Evolutionary conservation across 2,113 vertebrate species (phyloP).

Genomic region (Oplegnathus fasciatus): DNA sequence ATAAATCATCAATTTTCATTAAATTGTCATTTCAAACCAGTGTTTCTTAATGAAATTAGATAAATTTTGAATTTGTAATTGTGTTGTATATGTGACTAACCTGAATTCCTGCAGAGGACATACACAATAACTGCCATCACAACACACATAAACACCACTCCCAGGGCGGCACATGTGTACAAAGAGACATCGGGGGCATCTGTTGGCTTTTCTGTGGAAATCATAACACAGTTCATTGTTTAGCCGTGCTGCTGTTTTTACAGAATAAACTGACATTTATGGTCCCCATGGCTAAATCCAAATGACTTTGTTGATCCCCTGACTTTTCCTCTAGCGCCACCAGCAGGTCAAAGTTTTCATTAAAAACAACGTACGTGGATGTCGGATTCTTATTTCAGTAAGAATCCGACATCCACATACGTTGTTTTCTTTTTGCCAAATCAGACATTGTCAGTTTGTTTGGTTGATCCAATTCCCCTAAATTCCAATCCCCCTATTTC

Average conservation of each 20-base stretch:
- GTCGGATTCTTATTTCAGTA: too few relatives aligned
- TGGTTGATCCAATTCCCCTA: neutral
- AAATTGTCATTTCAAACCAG: neutral
- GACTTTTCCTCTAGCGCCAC: neutral
- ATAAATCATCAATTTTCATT: too few relatives aligned
- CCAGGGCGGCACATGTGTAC: neutral
- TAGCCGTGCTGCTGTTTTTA: neutral
- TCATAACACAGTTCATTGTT: conserved; percentile 9
- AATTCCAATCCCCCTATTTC: too few relatives aligned
- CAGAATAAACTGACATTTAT: too few relatives aligned
- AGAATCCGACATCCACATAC: too few relatives aligned
- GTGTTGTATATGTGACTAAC: conserved; percentile 40
- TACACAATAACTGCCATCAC: neutral
- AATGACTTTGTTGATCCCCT: neutral
- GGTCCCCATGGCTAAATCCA: neutral
- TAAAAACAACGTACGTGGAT: too few relatives aligned
- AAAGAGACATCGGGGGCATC: rapidly evolving
- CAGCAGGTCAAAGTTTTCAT: too few relatives aligned
- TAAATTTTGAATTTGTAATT: neutral
- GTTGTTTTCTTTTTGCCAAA: too few relatives aligned
- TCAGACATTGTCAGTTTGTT: neutral
- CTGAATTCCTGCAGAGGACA: conserved; percentile 33
- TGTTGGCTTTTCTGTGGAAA: neutral
- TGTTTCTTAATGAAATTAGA: neutral
- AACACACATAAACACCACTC: neutral